Percentiles rank a stretch among this genome's conserved stretches.
Conservation (phyloP, 2,797 vertebrate genomes). For the Bucorvus abyssinicus region DNA sequence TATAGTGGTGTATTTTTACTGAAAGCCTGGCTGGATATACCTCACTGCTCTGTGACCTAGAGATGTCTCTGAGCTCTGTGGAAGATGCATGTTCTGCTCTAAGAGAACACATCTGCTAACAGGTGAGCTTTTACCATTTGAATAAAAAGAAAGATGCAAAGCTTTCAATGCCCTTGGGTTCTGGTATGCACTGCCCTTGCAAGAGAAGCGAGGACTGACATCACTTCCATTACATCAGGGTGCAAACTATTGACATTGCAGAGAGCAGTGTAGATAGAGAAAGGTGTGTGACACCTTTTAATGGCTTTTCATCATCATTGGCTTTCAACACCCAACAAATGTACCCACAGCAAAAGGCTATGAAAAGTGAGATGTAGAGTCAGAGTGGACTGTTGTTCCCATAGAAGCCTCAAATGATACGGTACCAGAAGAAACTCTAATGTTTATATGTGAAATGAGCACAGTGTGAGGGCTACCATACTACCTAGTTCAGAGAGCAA, state of each 20-base stretch:
- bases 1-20: not conserved
- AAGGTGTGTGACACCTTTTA: not conserved
- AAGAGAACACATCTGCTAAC: not conserved
- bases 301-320: not conserved
- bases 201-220: not conserved
- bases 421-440: not conserved
- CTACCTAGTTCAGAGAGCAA: not conserved
- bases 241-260: not conserved
- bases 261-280: not conserved
- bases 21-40: not conserved
- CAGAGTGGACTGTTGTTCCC: not conserved
- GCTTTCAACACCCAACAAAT: not conserved
- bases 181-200: not conserved
- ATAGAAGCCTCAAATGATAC: not conserved
- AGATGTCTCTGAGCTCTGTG: not conserved
- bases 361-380: not conserved
- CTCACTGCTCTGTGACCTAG: not conserved
- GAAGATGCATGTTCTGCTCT: not conserved
- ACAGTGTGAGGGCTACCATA: not conserved
- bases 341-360: not conserved
- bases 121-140: not conserved
- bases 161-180: not conserved
- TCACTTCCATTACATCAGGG: not conserved
- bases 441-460: not conserved
- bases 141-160: not conserved